These are phyloP conservation scores for Ondatra zibethicus DNA, from an alignment of 2,113 vertebrate genomes.

Conservation along the genomic window DNA sequence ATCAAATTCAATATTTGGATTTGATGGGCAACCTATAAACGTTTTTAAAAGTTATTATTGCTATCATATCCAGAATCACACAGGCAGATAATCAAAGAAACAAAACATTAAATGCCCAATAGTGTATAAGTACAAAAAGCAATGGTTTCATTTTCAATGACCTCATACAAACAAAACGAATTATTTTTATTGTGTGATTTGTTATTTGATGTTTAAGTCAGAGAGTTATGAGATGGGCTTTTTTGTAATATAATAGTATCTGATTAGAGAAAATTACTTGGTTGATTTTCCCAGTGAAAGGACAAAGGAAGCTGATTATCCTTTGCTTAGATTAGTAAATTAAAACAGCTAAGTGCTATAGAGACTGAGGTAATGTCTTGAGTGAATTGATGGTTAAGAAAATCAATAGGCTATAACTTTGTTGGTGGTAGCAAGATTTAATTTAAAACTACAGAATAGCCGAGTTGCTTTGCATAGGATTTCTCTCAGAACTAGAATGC, in stretches of 20 bases:
- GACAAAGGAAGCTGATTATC: slow-evolving; percentile 57
- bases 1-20: slow-evolving; percentile 40
- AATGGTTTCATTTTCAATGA: slow-evolving; percentile 36
- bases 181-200: neutral
- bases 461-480: slow-evolving; percentile 52
- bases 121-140: neutral
- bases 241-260: slow-evolving; percentile 34
- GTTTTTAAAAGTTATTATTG: neutral
- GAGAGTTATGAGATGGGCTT: neutral
- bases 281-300: slow-evolving; percentile 51
- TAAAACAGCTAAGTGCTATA: slow-evolving; percentile 65
- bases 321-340: slow-evolving; percentile 67
- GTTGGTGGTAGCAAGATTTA: slow-evolving; percentile 62
- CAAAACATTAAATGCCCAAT: neutral
- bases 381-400: slow-evolving; percentile 66
- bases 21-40: neutral
- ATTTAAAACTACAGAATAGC: slow-evolving; percentile 71
- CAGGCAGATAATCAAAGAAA: neutral
- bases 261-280: slow-evolving; percentile 58
- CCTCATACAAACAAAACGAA: neutral
- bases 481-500: slow-evolving; percentile 19
- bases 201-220: neutral
- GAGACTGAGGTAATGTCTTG: slow-evolving; percentile 56
- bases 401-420: slow-evolving; percentile 74
- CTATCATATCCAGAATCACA: neutral